phyloP scores from a whole-genome alignment of 2,113 vertebrate species.

The Lonchura striata region DNA sequence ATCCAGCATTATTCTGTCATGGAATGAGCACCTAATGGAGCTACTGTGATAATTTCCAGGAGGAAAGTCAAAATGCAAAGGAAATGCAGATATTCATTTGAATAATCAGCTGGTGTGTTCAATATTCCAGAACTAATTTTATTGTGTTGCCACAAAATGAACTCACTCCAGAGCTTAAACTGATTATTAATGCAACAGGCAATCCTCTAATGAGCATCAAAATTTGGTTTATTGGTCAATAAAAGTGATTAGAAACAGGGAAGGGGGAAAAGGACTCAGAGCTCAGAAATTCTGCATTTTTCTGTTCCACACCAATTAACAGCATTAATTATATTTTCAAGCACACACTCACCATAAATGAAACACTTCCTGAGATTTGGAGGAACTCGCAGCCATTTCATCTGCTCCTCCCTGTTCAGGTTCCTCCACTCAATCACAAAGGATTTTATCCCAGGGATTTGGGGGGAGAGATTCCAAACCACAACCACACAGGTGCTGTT shows the following conservation, averaged over 20 bases:
- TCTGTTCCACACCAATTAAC: neutral
- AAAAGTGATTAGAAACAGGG: neutral
- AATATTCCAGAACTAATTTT: neutral
- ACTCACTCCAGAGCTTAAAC: neutral
- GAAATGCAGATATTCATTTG: neutral
- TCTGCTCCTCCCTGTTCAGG: constrained; percentile 56
- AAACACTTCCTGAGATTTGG: constrained; percentile 72
- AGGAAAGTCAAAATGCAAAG: neutral
- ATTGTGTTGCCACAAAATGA: neutral
- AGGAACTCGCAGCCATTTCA: constrained; percentile 82
- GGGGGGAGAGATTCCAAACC: constrained; percentile 79
- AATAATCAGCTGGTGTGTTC: neutral
- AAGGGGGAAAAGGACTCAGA: neutral
- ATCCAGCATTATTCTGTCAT: neutral
- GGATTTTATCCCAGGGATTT: constrained; percentile 57
- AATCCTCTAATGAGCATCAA: neutral
- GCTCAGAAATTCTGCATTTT: neutral
- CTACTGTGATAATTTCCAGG: neutral
- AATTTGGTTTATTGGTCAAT: neutral
- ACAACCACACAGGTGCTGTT: constrained; percentile 86
- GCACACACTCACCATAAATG: constrained; percentile 72
- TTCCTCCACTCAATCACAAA: constrained; percentile 88
- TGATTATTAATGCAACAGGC: neutral
- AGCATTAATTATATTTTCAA: accelerated
- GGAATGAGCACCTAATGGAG: neutral